A percentile compares a stretch with the other conserved stretches of the same genome.
Evolutionary conservation across 2,888 invertebrate species (phyloP).

Genomic region (Punctoribates punctum): DNA sequence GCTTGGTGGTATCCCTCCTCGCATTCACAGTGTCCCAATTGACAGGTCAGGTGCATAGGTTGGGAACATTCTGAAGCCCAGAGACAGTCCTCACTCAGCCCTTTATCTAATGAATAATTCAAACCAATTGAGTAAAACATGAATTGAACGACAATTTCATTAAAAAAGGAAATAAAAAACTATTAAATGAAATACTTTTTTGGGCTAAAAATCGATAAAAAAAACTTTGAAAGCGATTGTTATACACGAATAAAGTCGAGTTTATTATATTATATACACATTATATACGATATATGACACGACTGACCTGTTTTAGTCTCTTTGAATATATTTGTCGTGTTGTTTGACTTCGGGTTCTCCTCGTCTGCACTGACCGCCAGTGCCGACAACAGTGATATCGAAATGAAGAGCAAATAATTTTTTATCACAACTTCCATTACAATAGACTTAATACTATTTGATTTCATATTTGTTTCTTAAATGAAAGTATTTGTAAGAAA

Average conservation of each 20-base stretch:
- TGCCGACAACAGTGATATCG: neutral
- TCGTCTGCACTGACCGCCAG: conserved; percentile 3
- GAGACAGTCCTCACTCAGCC: neutral
- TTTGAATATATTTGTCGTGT: conserved; percentile 10
- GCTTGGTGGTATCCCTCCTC: conserved; percentile 21
- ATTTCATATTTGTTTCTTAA: neutral
- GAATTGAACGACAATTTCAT: too few species aligned
- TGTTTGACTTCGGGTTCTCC: conserved; percentile 6
- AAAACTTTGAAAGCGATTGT: too few species aligned
- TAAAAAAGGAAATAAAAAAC: too few species aligned
- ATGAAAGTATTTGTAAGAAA: too few species aligned
- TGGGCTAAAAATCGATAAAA: too few species aligned
- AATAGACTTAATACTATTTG: neutral
- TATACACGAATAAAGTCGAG: too few species aligned
- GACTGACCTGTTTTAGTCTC: conserved; percentile 20
- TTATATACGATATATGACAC: neutral
- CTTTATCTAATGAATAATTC: neutral
- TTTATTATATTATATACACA: neutral
- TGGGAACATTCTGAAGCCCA: neutral
- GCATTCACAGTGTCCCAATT: neutral
- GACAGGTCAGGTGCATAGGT: conserved; percentile 17
- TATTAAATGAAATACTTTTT: too few species aligned
- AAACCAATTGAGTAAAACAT: neutral
- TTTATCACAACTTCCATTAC: neutral
- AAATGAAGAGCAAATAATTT: neutral